Evolutionary conservation across 53 echinoderm and acorn worm genomes (phyloP).

Genomic region (Mesocentrotus franciscanus): DNA sequence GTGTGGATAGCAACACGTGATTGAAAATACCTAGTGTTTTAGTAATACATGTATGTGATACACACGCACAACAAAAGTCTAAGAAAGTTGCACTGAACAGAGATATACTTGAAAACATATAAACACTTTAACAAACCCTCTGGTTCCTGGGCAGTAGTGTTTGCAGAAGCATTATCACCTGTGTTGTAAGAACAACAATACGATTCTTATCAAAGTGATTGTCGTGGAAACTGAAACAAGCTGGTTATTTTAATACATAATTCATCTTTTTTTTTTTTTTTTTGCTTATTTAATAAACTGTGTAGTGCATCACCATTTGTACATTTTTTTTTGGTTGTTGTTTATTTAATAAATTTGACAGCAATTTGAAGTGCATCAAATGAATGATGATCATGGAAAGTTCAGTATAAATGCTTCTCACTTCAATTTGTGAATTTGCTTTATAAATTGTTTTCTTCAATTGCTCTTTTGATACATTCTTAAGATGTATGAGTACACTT

Average conservation of each 20-base stretch:
- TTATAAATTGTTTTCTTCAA: not conserved
- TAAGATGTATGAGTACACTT: too few species aligned
- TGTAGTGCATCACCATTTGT: not conserved
- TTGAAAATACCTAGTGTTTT: too few species aligned
- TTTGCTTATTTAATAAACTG: too few species aligned
- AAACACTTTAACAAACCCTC: constrained; percentile 4
- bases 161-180: constrained; percentile 1
- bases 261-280: not conserved
- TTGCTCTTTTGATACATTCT: not conserved
- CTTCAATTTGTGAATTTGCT: not conserved
- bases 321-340: not conserved
- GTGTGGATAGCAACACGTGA: too few species aligned
- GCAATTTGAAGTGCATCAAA: too few species aligned
- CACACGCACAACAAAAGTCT: too few species aligned
- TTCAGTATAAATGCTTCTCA: not conserved
- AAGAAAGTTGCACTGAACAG: too few species aligned
- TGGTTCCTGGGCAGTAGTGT: not conserved
- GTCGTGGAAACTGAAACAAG: not conserved
- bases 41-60: too few species aligned
- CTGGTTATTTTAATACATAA: too few species aligned
- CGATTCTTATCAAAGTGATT: not conserved
- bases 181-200: constrained; percentile 20
- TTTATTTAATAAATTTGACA: too few species aligned
- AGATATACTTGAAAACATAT: not conserved
- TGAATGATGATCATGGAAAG: not conserved